phyloP scores from a whole-genome alignment of 2,113 vertebrate genomes.

The Megaceryle torquata region DNA sequence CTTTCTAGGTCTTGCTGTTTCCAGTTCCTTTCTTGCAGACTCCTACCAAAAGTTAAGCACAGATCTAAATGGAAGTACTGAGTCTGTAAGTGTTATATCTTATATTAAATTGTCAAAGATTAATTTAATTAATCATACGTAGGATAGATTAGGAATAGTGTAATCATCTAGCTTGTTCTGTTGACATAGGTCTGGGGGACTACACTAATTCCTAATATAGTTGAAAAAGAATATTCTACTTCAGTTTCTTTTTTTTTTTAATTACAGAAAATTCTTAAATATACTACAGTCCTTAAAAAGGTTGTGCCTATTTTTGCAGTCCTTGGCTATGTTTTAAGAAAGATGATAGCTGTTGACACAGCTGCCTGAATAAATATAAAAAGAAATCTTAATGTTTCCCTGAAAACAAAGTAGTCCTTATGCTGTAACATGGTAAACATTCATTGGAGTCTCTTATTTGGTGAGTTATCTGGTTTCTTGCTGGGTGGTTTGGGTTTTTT shows the following conservation, averaged over 20 bases:
- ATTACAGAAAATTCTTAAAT: background rate
- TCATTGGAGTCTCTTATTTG: background rate
- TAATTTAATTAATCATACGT: accelerated
- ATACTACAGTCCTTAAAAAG: background rate
- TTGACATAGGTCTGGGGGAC: background rate
- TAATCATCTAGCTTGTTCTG: background rate
- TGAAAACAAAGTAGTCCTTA: background rate
- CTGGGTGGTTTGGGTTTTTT: background rate
- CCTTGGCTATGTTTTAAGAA: background rate
- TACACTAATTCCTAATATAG: background rate
- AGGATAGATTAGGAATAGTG: background rate
- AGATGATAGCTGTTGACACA: background rate
- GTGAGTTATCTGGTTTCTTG: background rate
- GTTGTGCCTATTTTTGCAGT: background rate
- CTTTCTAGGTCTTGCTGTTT: background rate
- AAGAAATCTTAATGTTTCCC: background rate
- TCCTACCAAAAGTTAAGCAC: background rate
- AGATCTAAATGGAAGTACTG: background rate
- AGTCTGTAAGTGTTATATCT: background rate
- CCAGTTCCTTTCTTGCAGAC: background rate
- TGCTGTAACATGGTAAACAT: background rate
- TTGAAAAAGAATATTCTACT: background rate
- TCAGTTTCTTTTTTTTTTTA: background rate
- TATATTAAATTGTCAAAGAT: background rate
- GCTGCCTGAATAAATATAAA: background rate